A percentile compares a stretch with the other conserved stretches of the same genome.
These are phyloP conservation scores for Girardia tigrina DNA, from an alignment of 2,888 invertebrate species.

Conservation along the genomic window DNA sequence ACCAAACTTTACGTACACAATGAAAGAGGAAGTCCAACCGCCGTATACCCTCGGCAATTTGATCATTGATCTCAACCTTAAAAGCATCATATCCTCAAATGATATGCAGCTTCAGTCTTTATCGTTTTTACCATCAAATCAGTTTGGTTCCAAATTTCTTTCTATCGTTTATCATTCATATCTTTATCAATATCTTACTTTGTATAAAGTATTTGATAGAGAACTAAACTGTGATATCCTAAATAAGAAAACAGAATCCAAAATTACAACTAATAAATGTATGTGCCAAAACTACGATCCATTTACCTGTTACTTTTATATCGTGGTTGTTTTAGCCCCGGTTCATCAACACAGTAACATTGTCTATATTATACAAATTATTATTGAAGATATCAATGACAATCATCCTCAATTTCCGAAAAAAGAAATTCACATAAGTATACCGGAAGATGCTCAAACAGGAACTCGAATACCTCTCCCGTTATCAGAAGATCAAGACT, in stretches of 20 bases:
- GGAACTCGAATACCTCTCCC: not conserved
- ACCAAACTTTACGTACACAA: conserved; percentile 3
- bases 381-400: conserved; percentile 8
- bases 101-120: not conserved
- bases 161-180: not conserved
- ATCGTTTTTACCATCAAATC: conserved; percentile 19
- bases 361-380: not conserved
- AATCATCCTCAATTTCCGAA: not conserved
- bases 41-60: not conserved
- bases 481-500: not conserved
- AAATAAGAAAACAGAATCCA: not conserved
- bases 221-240: conserved; percentile 15
- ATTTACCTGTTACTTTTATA: not conserved
- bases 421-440: not conserved
- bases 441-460: not conserved
- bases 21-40: not conserved
- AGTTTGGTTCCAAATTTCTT: not conserved
- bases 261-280: not conserved
- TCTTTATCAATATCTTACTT: conserved; percentile 7
- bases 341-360: not conserved
- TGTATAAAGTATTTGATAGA: conserved; percentile 1
- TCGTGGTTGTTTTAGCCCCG: not conserved
- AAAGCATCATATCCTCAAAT: not conserved
- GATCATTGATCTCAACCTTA: not conserved
- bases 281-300: not conserved